These are phyloP conservation scores for Hyles vespertilio DNA, from an alignment of 1,140 invertebrate genomes.

Conservation along the genomic window DNA sequence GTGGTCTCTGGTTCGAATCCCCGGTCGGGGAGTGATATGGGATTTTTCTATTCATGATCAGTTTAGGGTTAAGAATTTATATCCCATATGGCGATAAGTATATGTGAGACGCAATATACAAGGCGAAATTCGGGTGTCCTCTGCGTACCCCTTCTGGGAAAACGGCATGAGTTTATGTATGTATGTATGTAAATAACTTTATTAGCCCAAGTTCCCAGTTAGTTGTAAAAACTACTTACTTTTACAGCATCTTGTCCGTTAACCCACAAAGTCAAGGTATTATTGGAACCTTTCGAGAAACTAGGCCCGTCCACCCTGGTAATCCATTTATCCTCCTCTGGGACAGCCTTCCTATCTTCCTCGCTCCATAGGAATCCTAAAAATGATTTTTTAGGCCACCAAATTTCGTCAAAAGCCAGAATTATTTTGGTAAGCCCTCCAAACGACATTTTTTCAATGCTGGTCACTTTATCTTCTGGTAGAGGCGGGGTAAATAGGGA, in stretches of 20 bases:
- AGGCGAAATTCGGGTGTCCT: too few relatives aligned
- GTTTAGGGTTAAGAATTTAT: too few relatives aligned
- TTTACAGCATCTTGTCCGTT: neutral
- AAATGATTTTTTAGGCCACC: neutral
- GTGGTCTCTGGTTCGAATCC: too few relatives aligned
- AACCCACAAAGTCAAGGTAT: neutral
- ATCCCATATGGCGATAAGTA: too few relatives aligned
- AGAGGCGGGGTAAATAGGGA: conserved; percentile 17
- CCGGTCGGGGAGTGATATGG: too few relatives aligned
- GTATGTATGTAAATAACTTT: too few relatives aligned
- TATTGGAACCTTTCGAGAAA: neutral
- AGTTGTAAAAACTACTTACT: neutral
- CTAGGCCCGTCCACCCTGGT: neutral
- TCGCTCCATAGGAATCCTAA: conserved; percentile 2
- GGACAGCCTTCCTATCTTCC: neutral
- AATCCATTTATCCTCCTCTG: neutral
- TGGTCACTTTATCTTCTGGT: conserved; percentile 5
- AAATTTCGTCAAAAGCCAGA: neutral
- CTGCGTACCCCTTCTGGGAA: too few relatives aligned
- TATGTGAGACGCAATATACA: too few relatives aligned
- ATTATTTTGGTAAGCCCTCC: conserved; percentile 3
- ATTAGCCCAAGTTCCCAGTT: too few relatives aligned
- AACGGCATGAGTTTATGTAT: too few relatives aligned
- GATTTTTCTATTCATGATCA: too few relatives aligned
- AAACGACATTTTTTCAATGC: conserved; percentile 12